phyloP scores from a whole-genome alignment of 2,888 invertebrate genomes.

The Gonocerus acuteangulatus region DNA sequence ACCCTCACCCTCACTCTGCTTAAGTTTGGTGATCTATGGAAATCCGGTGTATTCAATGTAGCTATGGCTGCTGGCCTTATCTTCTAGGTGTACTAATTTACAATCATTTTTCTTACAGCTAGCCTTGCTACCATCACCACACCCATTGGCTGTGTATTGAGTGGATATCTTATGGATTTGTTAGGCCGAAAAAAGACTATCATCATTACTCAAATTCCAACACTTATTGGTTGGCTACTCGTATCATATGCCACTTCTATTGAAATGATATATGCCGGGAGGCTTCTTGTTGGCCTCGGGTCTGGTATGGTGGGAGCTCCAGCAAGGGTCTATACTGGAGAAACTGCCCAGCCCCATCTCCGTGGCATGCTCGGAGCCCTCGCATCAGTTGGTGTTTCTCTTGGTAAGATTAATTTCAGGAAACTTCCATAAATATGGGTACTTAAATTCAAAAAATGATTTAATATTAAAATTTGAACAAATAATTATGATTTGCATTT shows the following conservation, averaged over 20 bases:
- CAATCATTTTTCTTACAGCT: conserved; percentile 48
- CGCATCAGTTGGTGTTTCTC: conserved; percentile 63
- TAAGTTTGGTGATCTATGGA: too few relatives aligned
- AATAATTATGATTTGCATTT: too few relatives aligned
- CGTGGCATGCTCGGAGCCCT: conserved; percentile 66
- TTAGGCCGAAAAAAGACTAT: conserved; percentile 58
- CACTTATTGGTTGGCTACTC: conserved; percentile 59
- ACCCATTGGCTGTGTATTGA: conserved; percentile 60
- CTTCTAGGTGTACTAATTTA: too few relatives aligned
- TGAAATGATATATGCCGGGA: conserved; percentile 53
- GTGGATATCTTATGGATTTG: conserved; percentile 62
- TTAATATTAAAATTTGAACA: too few relatives aligned
- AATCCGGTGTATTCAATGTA: neutral
- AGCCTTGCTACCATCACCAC: conserved; percentile 59
- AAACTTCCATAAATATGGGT: too few relatives aligned
- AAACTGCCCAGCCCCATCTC: conserved; percentile 63
- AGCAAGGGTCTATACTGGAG: conserved; percentile 60
- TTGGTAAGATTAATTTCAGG: conserved; percentile 52
- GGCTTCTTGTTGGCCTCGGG: conserved; percentile 59
- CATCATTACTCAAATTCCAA: conserved; percentile 58
- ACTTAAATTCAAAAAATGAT: too few relatives aligned
- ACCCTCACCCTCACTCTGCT: too few relatives aligned
- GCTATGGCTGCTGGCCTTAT: too few relatives aligned
- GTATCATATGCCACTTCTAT: conserved; percentile 54
- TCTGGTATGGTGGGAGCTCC: conserved; percentile 67